Conservation (phyloP, 2,797 vertebrate genomes). For the Holocentrus rufus region DNA sequence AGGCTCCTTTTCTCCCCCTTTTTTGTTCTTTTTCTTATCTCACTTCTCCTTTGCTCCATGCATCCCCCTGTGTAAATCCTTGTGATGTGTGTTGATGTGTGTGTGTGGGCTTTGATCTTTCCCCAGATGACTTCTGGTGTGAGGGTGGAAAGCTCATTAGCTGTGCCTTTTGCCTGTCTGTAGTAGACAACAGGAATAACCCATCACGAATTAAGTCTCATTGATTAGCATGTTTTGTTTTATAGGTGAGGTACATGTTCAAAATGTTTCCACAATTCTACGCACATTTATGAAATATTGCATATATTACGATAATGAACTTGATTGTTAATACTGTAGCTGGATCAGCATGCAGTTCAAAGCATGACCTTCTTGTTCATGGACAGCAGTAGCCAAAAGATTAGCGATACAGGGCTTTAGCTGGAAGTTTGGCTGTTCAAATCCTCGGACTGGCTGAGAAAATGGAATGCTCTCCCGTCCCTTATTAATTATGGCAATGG, state of each 20-base stretch:
- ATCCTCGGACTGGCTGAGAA: no score
- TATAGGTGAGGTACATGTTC: slow-evolving; percentile 7
- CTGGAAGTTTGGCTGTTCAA: no score
- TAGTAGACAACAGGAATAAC: slow-evolving; percentile 48
- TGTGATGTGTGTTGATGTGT: slow-evolving; percentile 21
- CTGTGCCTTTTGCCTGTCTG: slow-evolving; percentile 59
- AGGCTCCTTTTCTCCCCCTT: no score
- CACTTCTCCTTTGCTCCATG: slow-evolving; percentile 45
- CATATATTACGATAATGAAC: no score
- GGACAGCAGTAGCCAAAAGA: no score
- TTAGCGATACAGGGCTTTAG: no score
- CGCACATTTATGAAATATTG: not conserved
- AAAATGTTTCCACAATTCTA: not conserved
- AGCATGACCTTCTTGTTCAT: no score
- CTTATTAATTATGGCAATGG: no score
- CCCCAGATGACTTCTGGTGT: slow-evolving; percentile 46
- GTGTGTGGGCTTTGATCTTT: slow-evolving; percentile 68
- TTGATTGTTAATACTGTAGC: no score
- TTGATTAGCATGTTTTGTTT: slow-evolving; percentile 20
- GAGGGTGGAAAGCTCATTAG: slow-evolving; percentile 70
- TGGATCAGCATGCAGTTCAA: no score
- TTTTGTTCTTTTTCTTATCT: not conserved
- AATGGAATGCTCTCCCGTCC: no score
- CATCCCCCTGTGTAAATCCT: slow-evolving; percentile 41
- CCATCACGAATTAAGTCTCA: slow-evolving; percentile 61